Percentiles rank a stretch among this genome's conserved stretches.
Conservation (phyloP, 1,140 invertebrate genomes). For the Papilio polyxenes region DNA sequence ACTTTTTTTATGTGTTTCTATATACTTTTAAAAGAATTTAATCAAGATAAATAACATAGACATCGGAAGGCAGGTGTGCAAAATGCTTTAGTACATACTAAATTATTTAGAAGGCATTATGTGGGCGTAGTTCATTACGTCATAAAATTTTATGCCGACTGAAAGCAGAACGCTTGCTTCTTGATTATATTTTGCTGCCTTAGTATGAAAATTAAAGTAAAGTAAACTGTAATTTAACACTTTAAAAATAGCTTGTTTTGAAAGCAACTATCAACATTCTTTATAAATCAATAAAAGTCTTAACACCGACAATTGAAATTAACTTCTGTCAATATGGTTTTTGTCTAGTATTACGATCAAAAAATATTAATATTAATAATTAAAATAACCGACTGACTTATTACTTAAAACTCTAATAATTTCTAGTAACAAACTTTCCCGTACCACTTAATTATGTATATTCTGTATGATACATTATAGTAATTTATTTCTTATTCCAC, state of each 20-base stretch:
- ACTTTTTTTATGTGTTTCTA: neutral
- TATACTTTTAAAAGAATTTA: neutral
- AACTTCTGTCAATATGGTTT: neutral
- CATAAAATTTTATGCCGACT: conserved; percentile 13
- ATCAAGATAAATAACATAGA: neutral
- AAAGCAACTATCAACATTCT: neutral
- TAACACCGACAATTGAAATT: neutral
- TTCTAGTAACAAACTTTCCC: neutral
- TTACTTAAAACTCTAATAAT: neutral
- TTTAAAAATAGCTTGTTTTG: neutral
- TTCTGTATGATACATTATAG: neutral
- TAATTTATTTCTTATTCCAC: neutral
- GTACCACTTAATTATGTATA: neutral
- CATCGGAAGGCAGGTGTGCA: conserved; percentile 7
- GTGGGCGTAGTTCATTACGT: conserved; percentile 21
- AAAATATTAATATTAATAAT: neutral
- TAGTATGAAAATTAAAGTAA: neutral
- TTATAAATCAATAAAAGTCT: neutral
- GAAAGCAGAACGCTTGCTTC: neutral
- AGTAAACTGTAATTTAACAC: no score
- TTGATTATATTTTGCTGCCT: conserved; percentile 5
- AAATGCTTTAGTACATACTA: conserved; percentile 17
- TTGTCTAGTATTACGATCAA: neutral
- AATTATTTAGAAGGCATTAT: conserved; percentile 12
- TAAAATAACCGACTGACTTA: neutral